A percentile compares a stretch with the other conserved stretches of the same genome.
phyloP scores from a whole-genome alignment of 2,797 vertebrate genomes.

The Karalla daura region DNA sequence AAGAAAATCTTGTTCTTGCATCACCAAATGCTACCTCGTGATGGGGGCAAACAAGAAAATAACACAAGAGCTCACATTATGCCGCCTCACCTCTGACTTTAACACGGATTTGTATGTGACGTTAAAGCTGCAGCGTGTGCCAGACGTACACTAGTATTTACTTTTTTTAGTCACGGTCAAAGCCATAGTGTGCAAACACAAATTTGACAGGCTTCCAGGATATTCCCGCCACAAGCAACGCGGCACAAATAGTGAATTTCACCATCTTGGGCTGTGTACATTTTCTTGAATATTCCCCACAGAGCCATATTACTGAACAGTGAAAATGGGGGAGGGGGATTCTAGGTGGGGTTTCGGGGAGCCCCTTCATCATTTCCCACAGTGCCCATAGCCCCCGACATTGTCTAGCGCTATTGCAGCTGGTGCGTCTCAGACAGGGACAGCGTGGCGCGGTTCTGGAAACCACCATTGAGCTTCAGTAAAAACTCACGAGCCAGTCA shows the following conservation, averaged over 20 bases:
- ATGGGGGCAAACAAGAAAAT: constrained; percentile 71
- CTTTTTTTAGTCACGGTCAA: background rate
- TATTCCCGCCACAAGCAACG: background rate
- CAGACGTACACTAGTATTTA: background rate
- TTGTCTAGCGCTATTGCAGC: constrained; percentile 43
- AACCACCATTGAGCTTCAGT: constrained; percentile 59
- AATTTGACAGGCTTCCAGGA: constrained; percentile 8
- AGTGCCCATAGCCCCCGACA: background rate
- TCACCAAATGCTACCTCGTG: constrained; percentile 74
- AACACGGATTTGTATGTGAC: background rate
- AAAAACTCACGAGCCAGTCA: constrained; percentile 47
- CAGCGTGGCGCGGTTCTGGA: constrained; percentile 41
- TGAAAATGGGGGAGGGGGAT: constrained; percentile 51
- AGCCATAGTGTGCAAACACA: background rate
- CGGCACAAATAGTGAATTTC: background rate
- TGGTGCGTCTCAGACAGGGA: constrained; percentile 25
- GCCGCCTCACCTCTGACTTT: background rate
- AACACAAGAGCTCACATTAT: constrained; percentile 31
- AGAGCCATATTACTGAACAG: constrained; percentile 19
- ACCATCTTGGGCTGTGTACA: constrained; percentile 14
- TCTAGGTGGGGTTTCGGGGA: constrained; percentile 46
- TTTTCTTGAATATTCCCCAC: constrained; percentile 31
- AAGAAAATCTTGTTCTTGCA: constrained; percentile 75
- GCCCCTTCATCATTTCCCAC: constrained; percentile 43
- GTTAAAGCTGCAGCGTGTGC: background rate